Conservation (phyloP, 1,140 invertebrate species). For the Ditylenchus dipsaci region DNA sequence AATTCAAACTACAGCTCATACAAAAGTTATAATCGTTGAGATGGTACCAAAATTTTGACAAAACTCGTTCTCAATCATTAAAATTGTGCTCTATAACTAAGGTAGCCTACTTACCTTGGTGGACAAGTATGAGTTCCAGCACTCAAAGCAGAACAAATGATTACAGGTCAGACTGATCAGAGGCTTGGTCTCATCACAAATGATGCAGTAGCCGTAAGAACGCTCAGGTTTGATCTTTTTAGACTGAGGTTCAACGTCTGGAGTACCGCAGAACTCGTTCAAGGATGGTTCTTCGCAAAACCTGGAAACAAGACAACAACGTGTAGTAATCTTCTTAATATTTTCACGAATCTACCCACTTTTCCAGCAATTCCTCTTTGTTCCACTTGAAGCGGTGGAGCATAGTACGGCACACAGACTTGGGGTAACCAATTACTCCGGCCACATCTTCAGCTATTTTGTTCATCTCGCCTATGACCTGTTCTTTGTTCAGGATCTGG, state of each 20-base stretch:
- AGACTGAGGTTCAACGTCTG: not conserved
- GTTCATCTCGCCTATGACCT: constrained; percentile 12
- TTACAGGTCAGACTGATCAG: not conserved
- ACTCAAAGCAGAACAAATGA: constrained; percentile 3
- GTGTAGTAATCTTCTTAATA: not conserved
- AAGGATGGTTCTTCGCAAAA: not conserved
- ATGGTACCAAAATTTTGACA: not conserved
- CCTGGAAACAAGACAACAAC: not conserved
- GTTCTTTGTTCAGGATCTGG: not conserved
- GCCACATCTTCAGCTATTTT: constrained; percentile 5
- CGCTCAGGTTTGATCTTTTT: not conserved
- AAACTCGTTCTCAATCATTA: not conserved
- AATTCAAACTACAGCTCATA: no score
- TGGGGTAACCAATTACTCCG: constrained; percentile 4
- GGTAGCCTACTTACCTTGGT: constrained; percentile 10
- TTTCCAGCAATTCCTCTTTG: constrained; percentile 18
- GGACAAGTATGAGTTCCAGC: constrained; percentile 8
- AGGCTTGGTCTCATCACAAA: constrained; percentile 4
- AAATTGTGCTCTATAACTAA: no score
- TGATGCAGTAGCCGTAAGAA: not conserved
- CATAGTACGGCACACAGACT: constrained; percentile 3
- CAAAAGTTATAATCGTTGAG: no score
- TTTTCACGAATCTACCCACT: not conserved
- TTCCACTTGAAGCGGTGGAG: constrained; percentile 22
- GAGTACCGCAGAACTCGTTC: not conserved